Evolutionary conservation across 1,140 invertebrate genomes (phyloP).

Genomic region (Ylistrum balloti): DNA sequence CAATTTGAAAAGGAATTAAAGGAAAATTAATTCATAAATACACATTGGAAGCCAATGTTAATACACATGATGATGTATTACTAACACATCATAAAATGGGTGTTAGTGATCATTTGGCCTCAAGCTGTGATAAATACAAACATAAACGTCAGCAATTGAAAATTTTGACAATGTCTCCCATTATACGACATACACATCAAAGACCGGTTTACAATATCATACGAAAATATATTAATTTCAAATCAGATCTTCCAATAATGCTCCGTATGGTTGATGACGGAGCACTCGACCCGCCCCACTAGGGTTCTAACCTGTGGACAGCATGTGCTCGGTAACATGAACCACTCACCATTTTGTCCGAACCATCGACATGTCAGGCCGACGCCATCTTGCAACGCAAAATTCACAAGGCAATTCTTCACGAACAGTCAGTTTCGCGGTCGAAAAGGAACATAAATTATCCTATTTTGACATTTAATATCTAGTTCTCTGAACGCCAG

Average conservation of each 20-base stretch:
- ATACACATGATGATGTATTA: conserved; percentile 12
- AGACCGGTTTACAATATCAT: conserved; percentile 14
- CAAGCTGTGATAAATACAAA: conserved; percentile 18
- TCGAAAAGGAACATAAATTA: conserved; percentile 21
- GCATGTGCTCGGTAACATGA: neutral
- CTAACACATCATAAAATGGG: neutral
- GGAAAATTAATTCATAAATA: neutral
- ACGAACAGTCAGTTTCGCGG: conserved; percentile 37
- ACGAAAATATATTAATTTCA: conserved; percentile 21
- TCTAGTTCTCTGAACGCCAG: neutral
- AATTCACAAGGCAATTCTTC: conserved; percentile 28
- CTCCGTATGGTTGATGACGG: neutral
- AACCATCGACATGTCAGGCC: neutral
- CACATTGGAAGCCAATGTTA: neutral
- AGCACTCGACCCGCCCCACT: conserved; percentile 26
- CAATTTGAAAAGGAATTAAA: neutral
- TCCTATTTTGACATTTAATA: conserved; percentile 29
- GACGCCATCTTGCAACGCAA: conserved; percentile 27
- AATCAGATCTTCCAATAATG: conserved; percentile 27
- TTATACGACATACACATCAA: conserved; percentile 15
- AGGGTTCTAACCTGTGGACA: neutral
- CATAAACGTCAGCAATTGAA: conserved; percentile 25
- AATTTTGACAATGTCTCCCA: conserved; percentile 8
- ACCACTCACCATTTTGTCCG: conserved; percentile 37
- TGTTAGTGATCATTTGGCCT: conserved; percentile 24